Evolutionary conservation across 1,140 invertebrate species (phyloP).

Genomic region (Harlomillsia oculata): DNA sequence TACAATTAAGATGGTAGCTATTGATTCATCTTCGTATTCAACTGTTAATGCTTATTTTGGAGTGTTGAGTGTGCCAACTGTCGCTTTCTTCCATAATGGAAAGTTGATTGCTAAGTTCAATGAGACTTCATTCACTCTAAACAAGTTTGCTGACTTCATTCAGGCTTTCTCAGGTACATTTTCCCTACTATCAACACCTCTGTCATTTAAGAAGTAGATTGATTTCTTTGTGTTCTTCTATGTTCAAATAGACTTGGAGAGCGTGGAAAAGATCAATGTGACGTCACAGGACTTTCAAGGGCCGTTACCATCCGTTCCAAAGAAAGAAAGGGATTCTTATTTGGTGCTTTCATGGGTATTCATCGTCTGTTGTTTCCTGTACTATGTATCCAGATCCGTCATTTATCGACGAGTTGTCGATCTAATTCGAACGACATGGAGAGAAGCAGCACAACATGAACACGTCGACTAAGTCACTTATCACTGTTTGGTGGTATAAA

Average conservation of each 20-base stretch:
- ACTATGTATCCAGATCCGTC: constrained; percentile 66
- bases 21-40: constrained; percentile 72
- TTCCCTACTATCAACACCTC: background rate
- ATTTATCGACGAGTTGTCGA: constrained; percentile 73
- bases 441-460: constrained; percentile 69
- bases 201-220: background rate
- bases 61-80: constrained; percentile 82
- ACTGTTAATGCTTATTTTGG: constrained; percentile 80
- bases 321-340: constrained; percentile 67
- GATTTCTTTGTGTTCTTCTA: background rate
- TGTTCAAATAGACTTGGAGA: constrained; percentile 47
- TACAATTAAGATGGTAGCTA: constrained; percentile 72
- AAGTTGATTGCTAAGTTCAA: constrained; percentile 77
- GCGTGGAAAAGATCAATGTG: constrained; percentile 54
- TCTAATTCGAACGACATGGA: constrained; percentile 74
- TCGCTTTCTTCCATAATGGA: constrained; percentile 87
- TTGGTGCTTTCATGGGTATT: constrained; percentile 76
- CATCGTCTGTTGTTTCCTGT: constrained; percentile 62
- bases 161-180: constrained; percentile 57
- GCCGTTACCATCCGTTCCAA: constrained; percentile 61
- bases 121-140: constrained; percentile 66
- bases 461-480: constrained; percentile 48
- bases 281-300: constrained; percentile 67
- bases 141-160: constrained; percentile 71
- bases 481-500: no score